Conservation (phyloP, 2,113 vertebrate genomes). For the Stigmatopora argus region DNA sequence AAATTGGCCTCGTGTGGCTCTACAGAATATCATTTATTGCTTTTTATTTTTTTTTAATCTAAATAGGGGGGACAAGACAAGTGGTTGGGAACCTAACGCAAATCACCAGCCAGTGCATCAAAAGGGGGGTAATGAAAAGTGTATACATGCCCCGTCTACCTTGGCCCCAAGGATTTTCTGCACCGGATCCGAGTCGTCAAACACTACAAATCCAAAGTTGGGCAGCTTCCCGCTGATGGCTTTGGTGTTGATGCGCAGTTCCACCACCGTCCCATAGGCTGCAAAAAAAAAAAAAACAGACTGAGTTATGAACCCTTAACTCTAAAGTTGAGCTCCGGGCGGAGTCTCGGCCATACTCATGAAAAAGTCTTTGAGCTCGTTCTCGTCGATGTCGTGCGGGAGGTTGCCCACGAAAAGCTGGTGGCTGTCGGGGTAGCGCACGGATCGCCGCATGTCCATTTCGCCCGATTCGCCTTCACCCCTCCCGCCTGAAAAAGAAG, state of each 20-base stretch:
- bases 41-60: too few species aligned
- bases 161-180: constrained; percentile 95
- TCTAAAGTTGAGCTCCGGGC: too few species aligned
- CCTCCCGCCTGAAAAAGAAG: constrained; percentile 67
- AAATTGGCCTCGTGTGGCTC: too few species aligned
- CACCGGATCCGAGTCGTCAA: constrained; percentile 93
- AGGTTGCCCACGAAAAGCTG: constrained; percentile 96
- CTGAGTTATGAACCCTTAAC: too few species aligned
- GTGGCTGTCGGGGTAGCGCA: constrained; percentile 90
- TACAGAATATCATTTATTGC: background rate
- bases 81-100: constrained; percentile 17
- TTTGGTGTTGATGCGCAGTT: constrained; percentile 97
- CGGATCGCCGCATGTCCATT: constrained; percentile 81
- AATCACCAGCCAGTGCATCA: constrained; percentile 48
- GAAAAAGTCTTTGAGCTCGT: constrained; percentile 92
- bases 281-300: constrained; percentile 3
- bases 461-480: constrained; percentile 82
- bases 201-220: constrained; percentile 98
- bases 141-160: constrained; percentile 78
- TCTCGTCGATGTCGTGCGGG: constrained; percentile 89
- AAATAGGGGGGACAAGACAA: background rate
- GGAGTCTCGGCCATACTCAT: constrained; percentile 77
- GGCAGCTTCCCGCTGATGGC: constrained; percentile 94
- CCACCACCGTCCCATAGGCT: constrained; percentile 93
- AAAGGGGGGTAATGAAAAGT: constrained; percentile 56